Evolutionary conservation across 1,140 invertebrate genomes (phyloP).

Genomic region (Belonocnema kinseyi): DNA sequence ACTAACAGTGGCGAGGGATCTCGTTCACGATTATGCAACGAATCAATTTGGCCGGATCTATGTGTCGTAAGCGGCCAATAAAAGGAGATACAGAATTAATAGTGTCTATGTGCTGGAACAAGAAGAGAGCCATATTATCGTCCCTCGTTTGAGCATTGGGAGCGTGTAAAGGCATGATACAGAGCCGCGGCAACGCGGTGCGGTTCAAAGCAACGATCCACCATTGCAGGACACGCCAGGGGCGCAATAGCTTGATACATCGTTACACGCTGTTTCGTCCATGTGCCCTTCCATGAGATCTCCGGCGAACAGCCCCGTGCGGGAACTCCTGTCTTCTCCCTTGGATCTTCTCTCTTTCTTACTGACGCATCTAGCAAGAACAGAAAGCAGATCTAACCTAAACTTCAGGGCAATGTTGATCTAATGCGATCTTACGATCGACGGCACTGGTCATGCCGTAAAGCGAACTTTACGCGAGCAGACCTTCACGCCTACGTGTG

Average conservation of each 20-base stretch:
- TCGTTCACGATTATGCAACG: conserved; percentile 43
- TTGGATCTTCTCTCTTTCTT: conserved; percentile 22
- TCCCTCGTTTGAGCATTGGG: conserved; percentile 71
- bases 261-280: conserved; percentile 73
- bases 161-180: conserved; percentile 72
- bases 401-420: conserved; percentile 48
- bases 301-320: conserved; percentile 25
- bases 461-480: conserved; percentile 54
- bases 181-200: conserved; percentile 65
- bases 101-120: conserved; percentile 69
- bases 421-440: conserved; percentile 59
- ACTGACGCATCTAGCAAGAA: background rate
- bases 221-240: conserved; percentile 72
- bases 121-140: conserved; percentile 65
- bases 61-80: conserved; percentile 47
- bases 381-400: conserved; percentile 39
- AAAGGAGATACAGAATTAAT: conserved; percentile 66
- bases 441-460: conserved; percentile 50
- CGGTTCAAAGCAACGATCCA: conserved; percentile 71
- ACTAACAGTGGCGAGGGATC: background rate
- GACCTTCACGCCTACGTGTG: conserved; percentile 49
- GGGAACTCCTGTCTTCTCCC: conserved; percentile 8
- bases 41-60: conserved; percentile 59
- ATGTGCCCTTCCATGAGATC: conserved; percentile 58
- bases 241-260: conserved; percentile 76